Percentiles rank a stretch among this genome's conserved stretches.
phyloP scores from a whole-genome alignment of 2,113 vertebrate species.

The Ardeotis arabs region DNA sequence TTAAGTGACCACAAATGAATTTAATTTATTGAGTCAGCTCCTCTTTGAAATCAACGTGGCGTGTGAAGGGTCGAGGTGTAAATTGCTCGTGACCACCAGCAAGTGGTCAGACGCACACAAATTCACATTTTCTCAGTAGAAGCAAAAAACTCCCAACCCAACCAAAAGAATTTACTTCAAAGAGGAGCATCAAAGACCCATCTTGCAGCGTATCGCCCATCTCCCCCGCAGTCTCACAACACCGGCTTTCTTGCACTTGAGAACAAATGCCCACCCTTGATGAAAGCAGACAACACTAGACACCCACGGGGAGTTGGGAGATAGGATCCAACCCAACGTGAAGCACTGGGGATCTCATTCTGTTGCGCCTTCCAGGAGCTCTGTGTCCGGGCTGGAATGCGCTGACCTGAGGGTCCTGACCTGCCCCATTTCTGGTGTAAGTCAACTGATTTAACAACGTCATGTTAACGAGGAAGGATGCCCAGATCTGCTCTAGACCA shows the following conservation, averaged over 20 bases:
- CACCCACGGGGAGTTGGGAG: not conserved
- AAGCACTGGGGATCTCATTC: not conserved
- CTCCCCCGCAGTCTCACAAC: not conserved
- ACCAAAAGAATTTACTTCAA: not conserved
- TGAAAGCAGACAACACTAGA: not conserved
- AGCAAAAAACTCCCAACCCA: not conserved
- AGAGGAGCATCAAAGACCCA: not conserved
- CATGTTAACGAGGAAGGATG: not conserved
- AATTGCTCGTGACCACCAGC: not conserved
- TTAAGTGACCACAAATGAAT: not conserved
- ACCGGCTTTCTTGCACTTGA: not conserved
- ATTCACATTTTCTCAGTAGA: not conserved
- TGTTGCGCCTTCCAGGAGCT: not conserved
- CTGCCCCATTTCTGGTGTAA: not conserved
- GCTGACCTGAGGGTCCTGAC: not conserved
- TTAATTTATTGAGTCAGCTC: not conserved
- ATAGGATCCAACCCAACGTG: not conserved
- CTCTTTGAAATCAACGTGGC: rapidly evolving
- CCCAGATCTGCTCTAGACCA: not conserved
- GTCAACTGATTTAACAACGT: not conserved
- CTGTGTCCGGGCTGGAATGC: not conserved
- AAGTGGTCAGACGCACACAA: not conserved
- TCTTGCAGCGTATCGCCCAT: not conserved
- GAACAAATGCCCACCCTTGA: not conserved
- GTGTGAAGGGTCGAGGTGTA: not conserved